Percentiles rank a stretch among this genome's conserved stretches.
phyloP scores from a whole-genome alignment of 2,113 vertebrate species.

The Paratilapia polleni region DNA sequence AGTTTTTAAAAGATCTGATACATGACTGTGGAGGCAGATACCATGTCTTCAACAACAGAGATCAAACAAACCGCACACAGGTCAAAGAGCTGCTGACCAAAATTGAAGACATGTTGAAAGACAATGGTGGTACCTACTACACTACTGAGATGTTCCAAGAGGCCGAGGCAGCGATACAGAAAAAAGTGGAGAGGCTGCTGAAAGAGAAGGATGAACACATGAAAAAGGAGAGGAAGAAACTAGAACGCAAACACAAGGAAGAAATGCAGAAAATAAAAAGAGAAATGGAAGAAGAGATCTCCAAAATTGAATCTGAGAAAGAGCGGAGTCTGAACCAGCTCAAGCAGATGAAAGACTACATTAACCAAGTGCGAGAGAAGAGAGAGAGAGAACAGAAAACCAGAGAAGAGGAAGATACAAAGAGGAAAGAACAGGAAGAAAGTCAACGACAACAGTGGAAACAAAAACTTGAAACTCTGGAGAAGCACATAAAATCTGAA shows the following conservation, averaged over 20 bases:
- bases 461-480: not conserved
- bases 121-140: not conserved
- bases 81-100: not conserved
- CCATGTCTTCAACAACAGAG: not conserved
- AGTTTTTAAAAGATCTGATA: not conserved
- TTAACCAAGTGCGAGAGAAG: not conserved
- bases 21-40: not conserved
- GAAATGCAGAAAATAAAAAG: not conserved
- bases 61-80: not conserved
- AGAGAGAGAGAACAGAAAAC: not conserved
- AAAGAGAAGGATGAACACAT: constrained; percentile 41
- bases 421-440: not conserved
- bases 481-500: not conserved
- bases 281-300: not conserved
- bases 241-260: not conserved
- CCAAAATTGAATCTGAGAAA: not conserved
- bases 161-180: not conserved
- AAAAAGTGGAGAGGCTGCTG: not conserved
- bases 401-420: constrained; percentile 4
- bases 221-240: not conserved
- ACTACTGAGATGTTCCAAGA: not conserved
- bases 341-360: not conserved
- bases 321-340: not conserved
- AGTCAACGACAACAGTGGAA: not conserved
- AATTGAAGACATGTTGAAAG: not conserved